Percentiles rank a stretch among this genome's conserved stretches.
Evolutionary conservation across 2,888 invertebrate genomes (phyloP).

Genomic region (Onchidella celtica): DNA sequence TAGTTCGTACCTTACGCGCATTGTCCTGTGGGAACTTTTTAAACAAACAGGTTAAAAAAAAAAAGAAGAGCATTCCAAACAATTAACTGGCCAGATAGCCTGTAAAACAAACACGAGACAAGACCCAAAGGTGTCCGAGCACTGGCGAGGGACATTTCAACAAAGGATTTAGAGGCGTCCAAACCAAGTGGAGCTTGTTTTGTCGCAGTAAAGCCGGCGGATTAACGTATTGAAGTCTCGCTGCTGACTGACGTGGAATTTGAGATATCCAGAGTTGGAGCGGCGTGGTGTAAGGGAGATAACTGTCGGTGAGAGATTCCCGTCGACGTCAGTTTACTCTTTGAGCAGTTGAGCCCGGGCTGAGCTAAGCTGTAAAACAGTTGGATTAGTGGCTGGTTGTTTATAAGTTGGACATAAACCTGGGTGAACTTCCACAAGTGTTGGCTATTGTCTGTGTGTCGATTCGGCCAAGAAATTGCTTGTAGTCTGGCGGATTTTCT

Average conservation of each 20-base stretch:
- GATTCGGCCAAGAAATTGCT: no score
- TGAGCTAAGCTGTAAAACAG: slow-evolving; percentile 3
- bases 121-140: not conserved
- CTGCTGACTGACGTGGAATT: not conserved
- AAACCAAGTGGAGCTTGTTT: slow-evolving; percentile 3
- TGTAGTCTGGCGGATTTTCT: no score
- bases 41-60: not conserved
- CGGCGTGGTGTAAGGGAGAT: not conserved
- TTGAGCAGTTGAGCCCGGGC: not conserved
- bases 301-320: not conserved
- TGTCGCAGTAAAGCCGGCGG: not conserved
- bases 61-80: not conserved
- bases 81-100: not conserved
- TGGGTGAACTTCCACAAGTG: not conserved
- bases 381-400: not conserved
- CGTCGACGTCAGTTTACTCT: not conserved
- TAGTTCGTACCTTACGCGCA: no score
- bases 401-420: not conserved
- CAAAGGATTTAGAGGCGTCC: not conserved
- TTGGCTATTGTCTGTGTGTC: not conserved
- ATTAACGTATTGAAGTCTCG: slow-evolving; percentile 3
- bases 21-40: not conserved
- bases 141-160: not conserved
- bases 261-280: not conserved
- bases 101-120: not conserved